These are phyloP conservation scores for Globia sparganii DNA, from an alignment of 2,888 invertebrate species.

Conservation along the genomic window DNA sequence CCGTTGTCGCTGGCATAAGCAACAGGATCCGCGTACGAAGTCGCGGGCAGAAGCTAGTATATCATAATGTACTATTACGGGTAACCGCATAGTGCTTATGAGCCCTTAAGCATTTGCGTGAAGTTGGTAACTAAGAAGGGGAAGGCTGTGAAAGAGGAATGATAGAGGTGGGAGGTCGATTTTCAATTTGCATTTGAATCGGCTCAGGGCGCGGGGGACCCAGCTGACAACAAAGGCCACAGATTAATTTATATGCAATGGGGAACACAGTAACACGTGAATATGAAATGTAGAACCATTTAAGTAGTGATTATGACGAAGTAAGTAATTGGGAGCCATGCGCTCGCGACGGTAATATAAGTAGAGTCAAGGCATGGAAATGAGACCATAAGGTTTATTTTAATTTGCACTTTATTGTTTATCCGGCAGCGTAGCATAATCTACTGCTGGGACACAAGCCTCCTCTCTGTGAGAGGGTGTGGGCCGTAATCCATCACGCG, in stretches of 20 bases:
- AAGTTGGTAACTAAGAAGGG: slow-evolving; percentile 75
- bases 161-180: slow-evolving; percentile 73
- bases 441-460: not conserved
- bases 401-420: not conserved
- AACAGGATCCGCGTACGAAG: no score
- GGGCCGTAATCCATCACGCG: not conserved
- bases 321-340: slow-evolving; percentile 44
- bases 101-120: slow-evolving; percentile 62
- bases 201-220: slow-evolving; percentile 65
- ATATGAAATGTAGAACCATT: slow-evolving; percentile 58
- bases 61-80: no score
- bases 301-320: slow-evolving; percentile 38
- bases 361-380: not conserved
- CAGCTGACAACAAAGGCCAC: slow-evolving; percentile 70
- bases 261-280: slow-evolving; percentile 58
- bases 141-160: slow-evolving; percentile 62
- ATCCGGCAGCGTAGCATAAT: not conserved
- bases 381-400: not conserved
- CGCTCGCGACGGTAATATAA: slow-evolving; percentile 3
- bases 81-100: no score
- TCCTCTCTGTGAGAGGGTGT: not conserved
- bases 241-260: slow-evolving; percentile 76
- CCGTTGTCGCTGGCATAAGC: no score
- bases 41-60: no score
- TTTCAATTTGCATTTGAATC: slow-evolving; percentile 82